Base-by-base conservation (phyloP, 2,888 invertebrate species). In the Pomacea canaliculata region DNA sequence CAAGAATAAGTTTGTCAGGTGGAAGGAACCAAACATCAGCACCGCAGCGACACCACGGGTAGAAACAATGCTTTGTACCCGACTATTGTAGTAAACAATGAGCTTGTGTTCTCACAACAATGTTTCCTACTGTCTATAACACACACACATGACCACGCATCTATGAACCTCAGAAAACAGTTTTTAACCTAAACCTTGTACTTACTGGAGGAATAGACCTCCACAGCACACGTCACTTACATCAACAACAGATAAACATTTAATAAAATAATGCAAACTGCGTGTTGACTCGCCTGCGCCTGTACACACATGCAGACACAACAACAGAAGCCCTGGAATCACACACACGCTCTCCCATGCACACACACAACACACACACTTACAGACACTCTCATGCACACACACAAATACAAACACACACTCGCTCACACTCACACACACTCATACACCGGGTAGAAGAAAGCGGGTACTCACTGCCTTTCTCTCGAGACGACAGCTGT, bases 401-500 rank as follows among this genome's bases (percentile, higher is more conserved):
- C 3, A 5, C 51, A n/a, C 70, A 19, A 18, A 13, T 23, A 2
- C 49, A 9, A 3, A 71, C 62, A 63, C 18, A 0, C 49, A n/a
- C 60, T 60, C 19, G 0, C 60, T 46, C 19, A 68, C 62, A 69
- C 23, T 37, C 68, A 68, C 68, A 18, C 46, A 27, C 23, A 48
- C 56, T 23, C 8, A 49, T 59, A 16, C 19, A 19, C 23, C n/a
- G 0, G 27, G 27, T 1, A 19, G 23, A 19, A 13, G 13, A 71
- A 71, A 12, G 16, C 16, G 1, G 19, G 16, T 59, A 74, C 73
- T 69, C 51, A 74, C 73, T 68, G 56, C 69, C 69, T 74, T 74
- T 80, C 12, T 81, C 81, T 49, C 81, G 69, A 13, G 77, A 70
- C 19, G 85, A 84, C 48, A 88, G 81, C 78, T 88, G 88, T 73